Conservation (phyloP, 1,140 invertebrate species). For the Idris sp. region DNA sequence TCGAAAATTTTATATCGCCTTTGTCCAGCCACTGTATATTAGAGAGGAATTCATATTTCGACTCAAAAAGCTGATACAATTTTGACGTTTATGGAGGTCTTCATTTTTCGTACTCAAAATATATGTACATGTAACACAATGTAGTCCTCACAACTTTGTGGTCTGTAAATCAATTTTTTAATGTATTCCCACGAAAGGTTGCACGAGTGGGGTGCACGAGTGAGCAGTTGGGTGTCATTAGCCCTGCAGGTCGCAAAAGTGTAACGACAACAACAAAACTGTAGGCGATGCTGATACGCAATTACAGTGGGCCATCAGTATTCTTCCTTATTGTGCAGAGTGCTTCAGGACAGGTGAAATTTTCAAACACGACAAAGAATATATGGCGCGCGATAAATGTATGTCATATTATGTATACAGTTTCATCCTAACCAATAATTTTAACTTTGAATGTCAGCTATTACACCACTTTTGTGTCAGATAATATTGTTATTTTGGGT, state of each 20-base stretch:
- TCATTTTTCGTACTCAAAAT: constrained; percentile 18
- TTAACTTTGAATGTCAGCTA: constrained; percentile 38
- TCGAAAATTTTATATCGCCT: constrained; percentile 13
- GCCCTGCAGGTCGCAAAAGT: constrained; percentile 49
- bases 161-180: constrained; percentile 49
- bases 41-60: constrained; percentile 24
- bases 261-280: constrained; percentile 58
- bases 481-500: constrained; percentile 24
- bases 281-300: constrained; percentile 40
- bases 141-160: constrained; percentile 19
- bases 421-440: constrained; percentile 52
- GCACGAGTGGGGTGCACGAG: constrained; percentile 32
- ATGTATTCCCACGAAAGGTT: constrained; percentile 46
- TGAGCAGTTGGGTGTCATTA: constrained; percentile 53
- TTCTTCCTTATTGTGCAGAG: constrained; percentile 40
- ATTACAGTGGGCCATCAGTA: constrained; percentile 36
- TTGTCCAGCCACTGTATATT: constrained; percentile 21
- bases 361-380: constrained; percentile 51
- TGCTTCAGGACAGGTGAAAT: constrained; percentile 53
- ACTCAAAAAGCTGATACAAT: constrained; percentile 36
- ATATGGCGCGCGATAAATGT: constrained; percentile 35
- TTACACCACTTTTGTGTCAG: constrained; percentile 43
- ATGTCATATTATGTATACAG: constrained; percentile 33
- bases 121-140: constrained; percentile 24
- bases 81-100: constrained; percentile 12